A percentile compares a stretch with the other conserved stretches of the same genome.
These are phyloP conservation scores for Pogonognathellus flavescens DNA, from an alignment of 1,140 invertebrate genomes.

Conservation along the genomic window DNA sequence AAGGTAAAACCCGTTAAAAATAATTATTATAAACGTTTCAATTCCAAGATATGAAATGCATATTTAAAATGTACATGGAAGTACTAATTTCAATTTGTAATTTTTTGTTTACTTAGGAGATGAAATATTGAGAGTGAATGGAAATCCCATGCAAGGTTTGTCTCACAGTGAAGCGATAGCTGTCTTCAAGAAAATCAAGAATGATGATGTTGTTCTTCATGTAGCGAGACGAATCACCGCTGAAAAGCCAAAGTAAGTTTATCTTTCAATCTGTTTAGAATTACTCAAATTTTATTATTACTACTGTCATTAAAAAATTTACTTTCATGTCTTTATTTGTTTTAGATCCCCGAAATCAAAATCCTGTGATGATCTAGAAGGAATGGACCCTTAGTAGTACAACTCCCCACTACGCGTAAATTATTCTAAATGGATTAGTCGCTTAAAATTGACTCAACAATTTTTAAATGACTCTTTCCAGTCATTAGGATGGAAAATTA, in stretches of 20 bases:
- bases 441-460: background rate
- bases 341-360: slow-evolving; percentile 60
- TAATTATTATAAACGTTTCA: background rate
- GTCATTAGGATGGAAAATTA: too few relatives aligned
- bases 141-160: slow-evolving; percentile 82
- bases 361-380: slow-evolving; percentile 67
- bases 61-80: too few relatives aligned
- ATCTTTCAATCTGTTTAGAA: too few relatives aligned
- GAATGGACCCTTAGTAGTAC: slow-evolving; percentile 46
- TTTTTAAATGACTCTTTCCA: background rate
- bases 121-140: slow-evolving; percentile 92
- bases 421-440: background rate
- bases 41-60: too few relatives aligned
- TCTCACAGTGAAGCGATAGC: slow-evolving; percentile 90
- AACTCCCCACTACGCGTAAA: background rate
- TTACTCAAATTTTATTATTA: too few relatives aligned
- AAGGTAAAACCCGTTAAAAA: slow-evolving; percentile 77
- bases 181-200: slow-evolving; percentile 90
- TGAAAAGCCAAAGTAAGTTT: slow-evolving; percentile 67
- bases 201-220: slow-evolving; percentile 85
- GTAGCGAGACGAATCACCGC: slow-evolving; percentile 75
- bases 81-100: background rate
- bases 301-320: too few relatives aligned
- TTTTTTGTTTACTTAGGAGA: slow-evolving; percentile 80
- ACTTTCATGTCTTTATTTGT: slow-evolving; percentile 26